Percentiles rank a stretch among this genome's conserved stretches.
Conservation (phyloP, 2,888 invertebrate species). For the Drosophila colorata region DNA sequence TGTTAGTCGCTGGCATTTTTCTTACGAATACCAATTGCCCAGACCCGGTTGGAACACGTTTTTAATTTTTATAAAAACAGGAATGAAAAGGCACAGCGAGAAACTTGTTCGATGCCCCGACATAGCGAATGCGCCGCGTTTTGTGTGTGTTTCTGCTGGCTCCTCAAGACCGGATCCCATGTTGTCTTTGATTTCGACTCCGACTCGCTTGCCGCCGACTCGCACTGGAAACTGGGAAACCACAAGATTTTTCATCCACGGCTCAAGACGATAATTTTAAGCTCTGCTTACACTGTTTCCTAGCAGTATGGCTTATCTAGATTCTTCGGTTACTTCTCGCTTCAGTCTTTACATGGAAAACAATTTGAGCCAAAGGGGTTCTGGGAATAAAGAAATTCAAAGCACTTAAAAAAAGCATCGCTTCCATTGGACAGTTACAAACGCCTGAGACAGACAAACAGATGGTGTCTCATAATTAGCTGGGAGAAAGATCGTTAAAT, state of each 20-base stretch:
- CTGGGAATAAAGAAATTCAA: constrained; percentile 72
- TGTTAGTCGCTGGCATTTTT: constrained; percentile 40
- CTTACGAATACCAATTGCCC: constrained; percentile 40
- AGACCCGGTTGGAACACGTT: constrained; percentile 59
- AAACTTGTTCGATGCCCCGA: constrained; percentile 62
- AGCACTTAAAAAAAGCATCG: constrained; percentile 70
- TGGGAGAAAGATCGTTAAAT: constrained; percentile 74
- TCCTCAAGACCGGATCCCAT: constrained; percentile 21
- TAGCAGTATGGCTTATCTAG: constrained; percentile 14
- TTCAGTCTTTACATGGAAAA: constrained; percentile 58
- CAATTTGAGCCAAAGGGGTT: constrained; percentile 59
- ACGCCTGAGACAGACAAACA: constrained; percentile 19
- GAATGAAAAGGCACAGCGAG: constrained; percentile 33
- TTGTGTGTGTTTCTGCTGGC: constrained; percentile 1
- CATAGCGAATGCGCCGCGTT: constrained; percentile 1
- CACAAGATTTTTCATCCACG: constrained; percentile 40
- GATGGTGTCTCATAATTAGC: constrained; percentile 66
- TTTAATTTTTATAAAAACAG: constrained; percentile 58
- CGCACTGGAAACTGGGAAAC: constrained; percentile 31
- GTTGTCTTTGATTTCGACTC: constrained; percentile 2
- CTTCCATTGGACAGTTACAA: constrained; percentile 32
- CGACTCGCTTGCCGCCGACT: not conserved
- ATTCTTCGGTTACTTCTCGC: constrained; percentile 27
- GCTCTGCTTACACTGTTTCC: constrained; percentile 14
- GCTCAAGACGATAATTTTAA: constrained; percentile 4